phyloP scores from a whole-genome alignment of 1,140 invertebrate genomes.

The Drosophila paulistorum region DNA sequence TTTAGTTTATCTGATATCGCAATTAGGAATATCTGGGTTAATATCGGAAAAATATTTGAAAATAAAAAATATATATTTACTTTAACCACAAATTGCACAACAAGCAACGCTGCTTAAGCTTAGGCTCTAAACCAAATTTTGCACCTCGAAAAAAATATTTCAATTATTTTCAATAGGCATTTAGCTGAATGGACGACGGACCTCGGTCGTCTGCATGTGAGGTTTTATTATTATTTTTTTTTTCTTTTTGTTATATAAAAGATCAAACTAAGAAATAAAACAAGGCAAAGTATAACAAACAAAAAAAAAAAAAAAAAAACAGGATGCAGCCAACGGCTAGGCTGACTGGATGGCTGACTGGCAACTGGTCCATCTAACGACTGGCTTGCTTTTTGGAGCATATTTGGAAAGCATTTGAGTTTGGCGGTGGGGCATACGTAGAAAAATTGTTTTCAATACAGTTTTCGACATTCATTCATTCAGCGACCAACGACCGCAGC shows the following conservation, averaged over 20 bases:
- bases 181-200: slow-evolving; percentile 36
- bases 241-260: slow-evolving; percentile 66
- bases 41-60: slow-evolving; percentile 30
- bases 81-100: slow-evolving; percentile 37
- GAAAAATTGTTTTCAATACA: slow-evolving; percentile 80
- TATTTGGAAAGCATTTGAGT: slow-evolving; percentile 60
- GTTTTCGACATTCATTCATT: slow-evolving; percentile 82
- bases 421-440: slow-evolving; percentile 44
- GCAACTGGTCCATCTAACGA: slow-evolving; percentile 50
- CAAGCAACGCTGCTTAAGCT: slow-evolving; percentile 40
- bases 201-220: slow-evolving; percentile 17
- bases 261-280: slow-evolving; percentile 75
- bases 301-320: slow-evolving; percentile 34
- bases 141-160: slow-evolving; percentile 48
- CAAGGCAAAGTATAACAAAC: slow-evolving; percentile 75
- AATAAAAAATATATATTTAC: slow-evolving; percentile 22
- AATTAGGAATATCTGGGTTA: slow-evolving; percentile 2
- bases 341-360: slow-evolving; percentile 16
- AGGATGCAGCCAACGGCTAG: slow-evolving; percentile 54
- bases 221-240: slow-evolving; percentile 40
- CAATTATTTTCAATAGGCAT: slow-evolving; percentile 67
- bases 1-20: not conserved
- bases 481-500: slow-evolving; percentile 63
- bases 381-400: slow-evolving; percentile 49
- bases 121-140: slow-evolving; percentile 17